phyloP scores from a whole-genome alignment of 2,113 vertebrate species.

The Pangasianodon hypophthalmus region DNA sequence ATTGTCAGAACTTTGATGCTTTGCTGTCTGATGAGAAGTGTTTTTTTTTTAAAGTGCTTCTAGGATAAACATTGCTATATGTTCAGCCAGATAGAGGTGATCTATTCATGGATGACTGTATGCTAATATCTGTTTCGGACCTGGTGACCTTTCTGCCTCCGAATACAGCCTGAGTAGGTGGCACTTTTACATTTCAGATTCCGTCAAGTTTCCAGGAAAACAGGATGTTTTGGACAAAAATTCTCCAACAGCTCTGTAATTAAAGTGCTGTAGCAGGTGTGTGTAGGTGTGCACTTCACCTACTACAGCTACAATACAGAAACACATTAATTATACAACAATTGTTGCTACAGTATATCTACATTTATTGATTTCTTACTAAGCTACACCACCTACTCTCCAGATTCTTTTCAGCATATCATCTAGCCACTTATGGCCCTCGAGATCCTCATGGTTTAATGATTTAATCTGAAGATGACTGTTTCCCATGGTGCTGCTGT shows the following conservation, averaged over 20 bases:
- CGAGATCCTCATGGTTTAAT: not conserved
- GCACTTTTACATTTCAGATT: not conserved
- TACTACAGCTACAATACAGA: not conserved
- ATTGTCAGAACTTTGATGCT: too few species aligned
- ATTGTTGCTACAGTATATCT: not conserved
- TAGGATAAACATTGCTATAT: not conserved
- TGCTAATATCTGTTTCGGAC: not conserved
- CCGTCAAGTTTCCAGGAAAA: not conserved
- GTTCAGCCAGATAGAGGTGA: not conserved
- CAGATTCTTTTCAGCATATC: not conserved
- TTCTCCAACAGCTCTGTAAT: not conserved
- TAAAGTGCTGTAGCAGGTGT: not conserved
- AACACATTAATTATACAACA: not conserved
- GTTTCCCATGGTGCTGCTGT: not conserved
- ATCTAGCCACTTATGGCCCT: not conserved
- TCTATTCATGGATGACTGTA: not conserved
- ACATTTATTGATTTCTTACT: not conserved
- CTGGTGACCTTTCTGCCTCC: not conserved
- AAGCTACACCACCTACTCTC: not conserved
- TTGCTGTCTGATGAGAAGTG: too few species aligned
- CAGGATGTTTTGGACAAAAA: not conserved
- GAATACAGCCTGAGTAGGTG: not conserved
- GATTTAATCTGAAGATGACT: not conserved
- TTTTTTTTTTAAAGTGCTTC: too few species aligned
- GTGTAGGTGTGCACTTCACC: not conserved